Evolutionary conservation across 2,888 invertebrate species (phyloP), one percentile per base, ranked within the genome.

Genomic region (Sarcophaga subvicina): DNA sequence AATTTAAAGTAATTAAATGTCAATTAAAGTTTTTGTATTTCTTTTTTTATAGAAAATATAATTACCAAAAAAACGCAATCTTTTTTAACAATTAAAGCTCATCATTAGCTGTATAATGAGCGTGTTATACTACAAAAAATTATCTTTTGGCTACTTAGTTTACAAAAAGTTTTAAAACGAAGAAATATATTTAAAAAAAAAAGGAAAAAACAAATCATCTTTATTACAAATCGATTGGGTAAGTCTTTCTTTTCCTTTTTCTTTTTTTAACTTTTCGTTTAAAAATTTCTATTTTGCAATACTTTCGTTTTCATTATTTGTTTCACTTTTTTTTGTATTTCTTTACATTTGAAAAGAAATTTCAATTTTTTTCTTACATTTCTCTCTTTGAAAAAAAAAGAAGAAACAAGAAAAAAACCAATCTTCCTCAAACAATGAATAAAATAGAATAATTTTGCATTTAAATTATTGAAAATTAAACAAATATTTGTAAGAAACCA

Each of bases 291-390:
- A 71, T 83, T 86, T 83, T 83, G 73, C 49, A 54, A 70, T 60
- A 87, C 87, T 87, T 87, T 87, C 87, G 59, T 76, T 87, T 81
- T 82, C 60, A 54, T 8, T 72, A 73, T 83, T 64, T 72, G 45
- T 79, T 62, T 54, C 63, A 62, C 22, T 67, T 67, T 45, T 10
- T 64, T 64, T 25, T 25, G 11, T n/a, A n/a, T 45, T 79, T 79
- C 6, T 67, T 45, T 67, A 20, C 20, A 11, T 64, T 71, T 71
- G 70, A 67, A 79, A 70, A 81, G 69, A 85, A 78, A 85, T 79
- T 79, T 78, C 59, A 77, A 8, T 8, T 37, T 37, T 37, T 10
- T 37, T 37, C 37, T 37, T 37, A 49, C 54, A 14, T 54, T 71
- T 49, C n/a, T 62, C 62, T 62, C 20, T 22, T 12, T 70, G 22